Base-by-base conservation (phyloP, 2,113 vertebrate species). In the Lutjanus erythropterus region DNA sequence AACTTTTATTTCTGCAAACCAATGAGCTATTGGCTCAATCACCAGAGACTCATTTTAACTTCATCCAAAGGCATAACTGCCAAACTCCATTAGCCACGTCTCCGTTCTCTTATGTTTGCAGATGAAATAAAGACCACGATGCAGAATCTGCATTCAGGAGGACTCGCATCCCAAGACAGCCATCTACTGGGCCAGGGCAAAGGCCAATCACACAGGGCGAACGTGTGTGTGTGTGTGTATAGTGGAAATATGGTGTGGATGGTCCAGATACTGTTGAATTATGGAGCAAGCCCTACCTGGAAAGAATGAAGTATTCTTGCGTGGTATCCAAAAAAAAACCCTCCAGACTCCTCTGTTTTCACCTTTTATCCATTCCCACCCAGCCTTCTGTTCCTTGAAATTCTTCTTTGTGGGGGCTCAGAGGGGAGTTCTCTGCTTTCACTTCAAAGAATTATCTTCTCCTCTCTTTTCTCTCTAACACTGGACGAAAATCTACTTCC, bases 241-340 rank as follows among this genome's bases (percentile, higher is more conserved):
- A 12, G 59, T 50, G 59, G 41, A 68, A 66, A 75, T 72, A 61
- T 46, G 59, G 68, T 47, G 75, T 62, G 59, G 67, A 75, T 71
- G 71, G 71, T 83, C 75, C 44, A 75, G 49, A 80, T 72, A 25
- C 58, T 79, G 80, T 66, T 93, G 72, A 93, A 91, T 90, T 88
- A 90, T 91, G 87, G 81, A 93, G 86, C 46, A 73, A 68, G 29
- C 14, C 39, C 33, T 60, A 52, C 81, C 55, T 76, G 77, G 60
- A 75, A 71, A 78, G 71, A 82, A 85, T 83, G 71, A 80, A 49
- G 66, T 77, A 85, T 92, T 77, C 61, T 62, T 72, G 44, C 5
- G 35, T 7, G 27, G 42, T 55, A 81, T 81, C 33, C 67, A 60
- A 73, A 82, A 52, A 16, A 42, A 42, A 80, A 67, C 52, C 6